These are phyloP conservation scores for Adelges cooleyi DNA, from an alignment of 1,140 invertebrate genomes.

Conservation along the genomic window DNA sequence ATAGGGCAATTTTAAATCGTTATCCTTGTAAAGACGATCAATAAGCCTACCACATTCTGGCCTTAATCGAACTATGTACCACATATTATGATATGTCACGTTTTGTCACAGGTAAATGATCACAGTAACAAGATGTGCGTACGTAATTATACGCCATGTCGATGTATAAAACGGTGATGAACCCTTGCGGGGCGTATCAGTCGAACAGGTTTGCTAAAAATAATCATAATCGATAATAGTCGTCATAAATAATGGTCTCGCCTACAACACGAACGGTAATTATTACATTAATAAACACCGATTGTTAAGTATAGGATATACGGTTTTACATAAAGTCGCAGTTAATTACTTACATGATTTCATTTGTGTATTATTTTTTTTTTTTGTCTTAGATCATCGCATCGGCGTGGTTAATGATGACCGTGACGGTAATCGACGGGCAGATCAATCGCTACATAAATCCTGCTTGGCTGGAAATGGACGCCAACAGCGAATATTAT, in stretches of 20 bases:
- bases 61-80: constrained; percentile 5
- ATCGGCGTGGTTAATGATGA: too few relatives aligned
- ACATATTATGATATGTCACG: background rate
- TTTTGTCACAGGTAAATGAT: constrained; percentile 19
- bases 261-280: too few relatives aligned
- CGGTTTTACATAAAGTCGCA: too few relatives aligned
- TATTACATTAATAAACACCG: too few relatives aligned
- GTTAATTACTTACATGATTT: too few relatives aligned
- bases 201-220: too few relatives aligned
- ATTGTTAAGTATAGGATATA: too few relatives aligned
- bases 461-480: constrained; percentile 18
- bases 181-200: background rate
- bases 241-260: background rate
- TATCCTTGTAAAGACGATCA: background rate
- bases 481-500: constrained; percentile 17
- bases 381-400: too few relatives aligned
- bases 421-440: background rate
- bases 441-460: constrained; percentile 25
- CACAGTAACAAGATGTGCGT: background rate
- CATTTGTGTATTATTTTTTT: too few relatives aligned
- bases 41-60: background rate
- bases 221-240: too few relatives aligned
- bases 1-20: background rate
- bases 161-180: background rate
- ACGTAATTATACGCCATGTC: background rate